Conservation (phyloP, 2,113 vertebrate species). For the Elgaria multicarinata region DNA sequence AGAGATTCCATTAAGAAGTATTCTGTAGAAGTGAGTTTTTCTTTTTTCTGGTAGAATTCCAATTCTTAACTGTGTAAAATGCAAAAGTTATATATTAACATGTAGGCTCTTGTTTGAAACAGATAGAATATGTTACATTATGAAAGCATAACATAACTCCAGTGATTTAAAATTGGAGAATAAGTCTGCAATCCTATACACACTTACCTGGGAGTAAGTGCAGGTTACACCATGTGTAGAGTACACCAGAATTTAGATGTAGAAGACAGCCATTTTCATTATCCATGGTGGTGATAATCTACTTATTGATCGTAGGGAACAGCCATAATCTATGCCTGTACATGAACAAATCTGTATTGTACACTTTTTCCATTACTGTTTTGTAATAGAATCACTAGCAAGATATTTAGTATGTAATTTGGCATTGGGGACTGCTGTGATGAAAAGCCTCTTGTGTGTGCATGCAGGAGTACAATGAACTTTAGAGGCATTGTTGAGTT, state of each 20-base stretch:
- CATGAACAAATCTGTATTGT: background rate
- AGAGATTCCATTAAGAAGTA: conserved; percentile 49
- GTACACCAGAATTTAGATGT: background rate
- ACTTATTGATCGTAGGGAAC: background rate
- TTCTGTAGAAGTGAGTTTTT: conserved; percentile 61
- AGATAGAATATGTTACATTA: background rate
- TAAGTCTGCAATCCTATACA: background rate
- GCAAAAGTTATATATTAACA: conserved; percentile 58
- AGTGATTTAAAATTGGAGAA: background rate
- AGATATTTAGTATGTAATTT: background rate
- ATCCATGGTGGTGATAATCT: background rate
- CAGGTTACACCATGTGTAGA: background rate
- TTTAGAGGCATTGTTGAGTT: background rate
- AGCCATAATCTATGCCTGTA: background rate
- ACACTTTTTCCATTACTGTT: background rate
- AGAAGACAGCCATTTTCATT: background rate
- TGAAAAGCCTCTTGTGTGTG: too few relatives aligned
- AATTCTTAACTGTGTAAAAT: conserved; percentile 52
- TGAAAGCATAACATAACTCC: background rate
- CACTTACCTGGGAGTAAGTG: background rate
- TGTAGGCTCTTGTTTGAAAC: conserved; percentile 60
- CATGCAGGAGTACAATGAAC: background rate
- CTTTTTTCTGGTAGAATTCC: conserved; percentile 64
- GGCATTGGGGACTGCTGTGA: background rate
- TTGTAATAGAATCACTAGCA: background rate